Evolutionary conservation across 2,888 invertebrate species (phyloP), one percentile per base, ranked within the genome.

Genomic region (Leptura quadrifasciata): DNA sequence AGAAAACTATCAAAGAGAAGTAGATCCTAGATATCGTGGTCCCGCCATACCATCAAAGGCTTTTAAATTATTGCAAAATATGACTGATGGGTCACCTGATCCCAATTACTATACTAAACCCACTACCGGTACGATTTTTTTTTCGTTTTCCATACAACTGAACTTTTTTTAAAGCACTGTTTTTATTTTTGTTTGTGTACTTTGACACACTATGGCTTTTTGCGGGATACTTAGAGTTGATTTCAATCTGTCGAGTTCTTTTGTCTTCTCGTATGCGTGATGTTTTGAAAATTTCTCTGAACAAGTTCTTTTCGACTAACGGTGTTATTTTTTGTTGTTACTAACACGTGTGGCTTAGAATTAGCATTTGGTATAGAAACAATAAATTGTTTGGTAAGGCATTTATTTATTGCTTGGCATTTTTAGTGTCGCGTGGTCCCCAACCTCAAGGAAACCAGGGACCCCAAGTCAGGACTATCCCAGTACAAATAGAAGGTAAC

Each of bases 1-100:
- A 63, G 87, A 86, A 79, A 91, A 89, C 82, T 89, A 92, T 72
- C 92, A 92, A 86, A 90, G 90, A 83, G 92, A 91, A 84, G 90
- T 90, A 81, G 92, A 93, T 85, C 93, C 93, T 61, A 90, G 93
- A 85, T 93, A 92, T 88, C 90, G 91, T 75, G 92, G 93, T 58
- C 90, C 92, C 39, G 91, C 91, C 79, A 94, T 94, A 84, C 94
- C 94, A 15, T 94, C 94, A 61, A 91, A 93, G 86, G 93, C 94
- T 80, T 94, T 94, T 88, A 91, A 92, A 84, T 91, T 91, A 82
- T 90, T 94, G 80, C 94, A 94, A 88, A 91, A 90, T 79, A 93
- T 93, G 92, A 93, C 93, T 31, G 92, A 81, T 60, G 79, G 80
- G 57, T 68, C 78, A 60, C 54, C 75, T 52, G 76, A 73, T 67